Base-by-base conservation (phyloP, 1,140 invertebrate species). In the Drosophila seguyi region DNA sequence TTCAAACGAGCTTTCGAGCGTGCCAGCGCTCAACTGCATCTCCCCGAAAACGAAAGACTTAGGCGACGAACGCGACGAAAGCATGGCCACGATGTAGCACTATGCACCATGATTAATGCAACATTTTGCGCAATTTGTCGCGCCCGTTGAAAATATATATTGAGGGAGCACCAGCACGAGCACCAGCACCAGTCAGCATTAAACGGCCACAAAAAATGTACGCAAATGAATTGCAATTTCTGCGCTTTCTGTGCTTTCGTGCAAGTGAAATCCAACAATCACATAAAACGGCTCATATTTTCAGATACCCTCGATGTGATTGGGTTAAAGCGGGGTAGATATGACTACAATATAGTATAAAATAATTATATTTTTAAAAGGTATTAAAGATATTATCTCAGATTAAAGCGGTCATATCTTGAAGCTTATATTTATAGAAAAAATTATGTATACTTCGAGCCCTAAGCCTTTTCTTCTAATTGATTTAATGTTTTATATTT, bases 211-310 rank as follows among this genome's bases (percentile, higher is more conserved):
- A 63, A 67, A 72, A 45, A 61, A 71, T 68, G 10, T 56, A 86
- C 75, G 81, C 75, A 84, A 88, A 88, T 88, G 74, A 88, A 85
- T 85, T 90, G 85, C 85, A 73, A 74, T 82, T 87, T 75, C 5
- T 65, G 61, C 81, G 75, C 81, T 84, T 84, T 84, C 62, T 34
- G 34, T 41, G 53, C 55, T 69, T 77, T 74, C 65, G 50, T 59
- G 74, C 67, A 67, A 78, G 77, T 80, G 77, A 80, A 80, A 80
- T 56, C 68, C 48, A 53, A 29, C 59, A 58, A 31, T 55, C 18
- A 42, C 18, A 42, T 34, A 39, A 47, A 45, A 44, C 42, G 59
- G 38, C 60, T 61, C 48, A 50, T 55, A 55, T 67, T 60, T 58
- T 36, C 29, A 36, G 8, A 36, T 72, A 60, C 55, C 53, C 67